A percentile compares a stretch with the other conserved stretches of the same genome.
These are phyloP conservation scores for Eremobia ochroleuca DNA, from an alignment of 2,888 invertebrate genomes.

Conservation along the genomic window DNA sequence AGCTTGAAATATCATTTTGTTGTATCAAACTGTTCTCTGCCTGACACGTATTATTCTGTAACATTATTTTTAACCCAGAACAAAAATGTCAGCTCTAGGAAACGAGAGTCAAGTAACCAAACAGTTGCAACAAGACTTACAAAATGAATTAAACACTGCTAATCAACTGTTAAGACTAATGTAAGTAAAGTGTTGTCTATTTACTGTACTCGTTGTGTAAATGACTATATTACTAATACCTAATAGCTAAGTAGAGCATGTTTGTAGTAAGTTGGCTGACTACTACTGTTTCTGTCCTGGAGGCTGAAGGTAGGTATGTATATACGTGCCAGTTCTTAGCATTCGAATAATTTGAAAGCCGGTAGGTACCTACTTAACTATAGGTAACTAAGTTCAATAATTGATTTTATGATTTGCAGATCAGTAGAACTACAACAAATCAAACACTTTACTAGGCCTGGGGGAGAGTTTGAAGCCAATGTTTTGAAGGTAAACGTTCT, in stretches of 20 bases:
- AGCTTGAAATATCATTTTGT: background rate
- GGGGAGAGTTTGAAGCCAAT: constrained; percentile 80
- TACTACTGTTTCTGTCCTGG: background rate
- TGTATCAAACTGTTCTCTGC: background rate
- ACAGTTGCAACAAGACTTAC: constrained; percentile 83
- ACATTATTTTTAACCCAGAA: background rate
- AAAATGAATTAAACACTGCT: constrained; percentile 83
- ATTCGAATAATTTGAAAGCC: background rate
- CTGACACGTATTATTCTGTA: background rate
- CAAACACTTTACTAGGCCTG: constrained; percentile 78
- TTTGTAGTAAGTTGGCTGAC: background rate
- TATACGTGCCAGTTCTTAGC: background rate
- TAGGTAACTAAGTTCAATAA: background rate
- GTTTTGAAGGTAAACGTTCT: constrained; percentile 80
- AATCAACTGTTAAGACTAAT: constrained; percentile 83
- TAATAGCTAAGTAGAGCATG: background rate
- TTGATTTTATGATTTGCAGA: constrained; percentile 72
- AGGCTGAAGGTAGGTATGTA: background rate
- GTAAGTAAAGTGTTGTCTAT: constrained; percentile 72
- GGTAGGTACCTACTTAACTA: background rate
- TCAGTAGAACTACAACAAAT: constrained; percentile 81
- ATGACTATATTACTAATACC: background rate
- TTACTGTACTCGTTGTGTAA: background rate
- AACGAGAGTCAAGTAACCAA: constrained; percentile 61
- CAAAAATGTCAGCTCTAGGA: constrained; percentile 63